Conservation (phyloP, 2,888 invertebrate species). For the Campaea margaritaria region DNA sequence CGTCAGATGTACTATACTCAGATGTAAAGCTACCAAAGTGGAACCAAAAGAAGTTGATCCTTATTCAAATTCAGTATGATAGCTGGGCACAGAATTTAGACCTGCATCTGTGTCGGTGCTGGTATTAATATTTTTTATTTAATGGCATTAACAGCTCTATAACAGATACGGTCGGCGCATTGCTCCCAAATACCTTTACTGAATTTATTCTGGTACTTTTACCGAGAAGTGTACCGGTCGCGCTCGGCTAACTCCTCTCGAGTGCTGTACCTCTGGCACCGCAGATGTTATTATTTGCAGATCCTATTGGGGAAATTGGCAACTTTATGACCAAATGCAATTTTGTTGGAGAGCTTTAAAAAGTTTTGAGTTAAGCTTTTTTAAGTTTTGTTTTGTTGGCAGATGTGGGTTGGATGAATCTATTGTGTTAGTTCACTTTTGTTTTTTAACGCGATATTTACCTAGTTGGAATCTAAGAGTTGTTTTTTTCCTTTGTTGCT, state of each 20-base stretch:
- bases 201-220: constrained; percentile 79
- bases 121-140: background rate
- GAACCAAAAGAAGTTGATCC: no score
- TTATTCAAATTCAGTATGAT: no score
- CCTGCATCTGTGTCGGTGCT: background rate
- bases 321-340: constrained; percentile 18
- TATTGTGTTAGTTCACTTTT: background rate
- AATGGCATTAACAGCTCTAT: constrained; percentile 54
- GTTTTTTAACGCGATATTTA: no score
- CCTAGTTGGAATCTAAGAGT: no score
- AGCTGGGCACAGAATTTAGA: no score
- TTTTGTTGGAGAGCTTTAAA: constrained; percentile 12
- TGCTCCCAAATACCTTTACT: constrained; percentile 65
- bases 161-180: constrained; percentile 46
- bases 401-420: background rate
- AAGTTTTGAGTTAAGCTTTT: background rate
- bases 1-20: no score
- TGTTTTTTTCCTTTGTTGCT: no score
- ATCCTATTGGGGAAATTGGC: constrained; percentile 24
- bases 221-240: constrained; percentile 64
- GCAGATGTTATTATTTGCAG: constrained; percentile 41
- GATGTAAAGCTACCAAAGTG: no score
- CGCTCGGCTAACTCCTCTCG: constrained; percentile 17
- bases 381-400: background rate
- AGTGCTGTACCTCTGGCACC: constrained; percentile 8